phyloP scores from a whole-genome alignment of 2,888 invertebrate species.

The Lysandra bellargus region DNA sequence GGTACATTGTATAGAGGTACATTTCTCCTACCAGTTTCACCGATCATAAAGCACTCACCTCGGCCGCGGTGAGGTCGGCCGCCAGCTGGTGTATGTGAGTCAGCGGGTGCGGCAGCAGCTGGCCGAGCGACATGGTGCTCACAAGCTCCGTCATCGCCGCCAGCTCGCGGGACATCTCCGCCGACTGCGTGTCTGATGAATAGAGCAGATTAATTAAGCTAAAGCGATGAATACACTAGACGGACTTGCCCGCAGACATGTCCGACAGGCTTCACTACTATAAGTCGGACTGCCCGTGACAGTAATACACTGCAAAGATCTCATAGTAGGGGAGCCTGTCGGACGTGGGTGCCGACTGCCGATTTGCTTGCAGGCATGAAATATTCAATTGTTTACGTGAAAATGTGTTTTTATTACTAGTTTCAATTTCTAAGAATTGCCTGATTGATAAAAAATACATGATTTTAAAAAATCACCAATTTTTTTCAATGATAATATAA shows the following conservation, averaged over 20 bases:
- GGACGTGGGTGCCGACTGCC: background rate
- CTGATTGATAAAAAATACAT: too few relatives aligned
- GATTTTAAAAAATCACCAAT: too few relatives aligned
- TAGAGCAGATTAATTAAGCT: too few relatives aligned
- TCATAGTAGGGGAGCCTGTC: background rate
- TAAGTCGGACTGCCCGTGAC: background rate
- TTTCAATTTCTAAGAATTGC: too few relatives aligned
- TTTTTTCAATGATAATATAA: too few relatives aligned
- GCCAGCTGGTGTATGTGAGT: slow-evolving; percentile 88
- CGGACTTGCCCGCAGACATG: background rate
- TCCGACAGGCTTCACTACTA: background rate
- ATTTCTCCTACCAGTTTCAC: too few relatives aligned
- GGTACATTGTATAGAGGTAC: too few relatives aligned
- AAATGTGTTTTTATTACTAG: too few relatives aligned
- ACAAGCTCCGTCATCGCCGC: slow-evolving; percentile 82
- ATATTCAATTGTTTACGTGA: too few relatives aligned
- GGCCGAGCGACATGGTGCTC: slow-evolving; percentile 90
- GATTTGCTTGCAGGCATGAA: background rate
- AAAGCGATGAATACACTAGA: background rate
- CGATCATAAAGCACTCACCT: slow-evolving; percentile 58
- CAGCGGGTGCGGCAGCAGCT: slow-evolving; percentile 91
- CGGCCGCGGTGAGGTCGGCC: slow-evolving; percentile 85
- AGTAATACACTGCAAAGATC: background rate
- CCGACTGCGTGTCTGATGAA: slow-evolving; percentile 43
- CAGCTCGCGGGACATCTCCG: slow-evolving; percentile 62